Conservation (phyloP, 2,797 vertebrate genomes). For the Coranthus polyacanthus region DNA sequence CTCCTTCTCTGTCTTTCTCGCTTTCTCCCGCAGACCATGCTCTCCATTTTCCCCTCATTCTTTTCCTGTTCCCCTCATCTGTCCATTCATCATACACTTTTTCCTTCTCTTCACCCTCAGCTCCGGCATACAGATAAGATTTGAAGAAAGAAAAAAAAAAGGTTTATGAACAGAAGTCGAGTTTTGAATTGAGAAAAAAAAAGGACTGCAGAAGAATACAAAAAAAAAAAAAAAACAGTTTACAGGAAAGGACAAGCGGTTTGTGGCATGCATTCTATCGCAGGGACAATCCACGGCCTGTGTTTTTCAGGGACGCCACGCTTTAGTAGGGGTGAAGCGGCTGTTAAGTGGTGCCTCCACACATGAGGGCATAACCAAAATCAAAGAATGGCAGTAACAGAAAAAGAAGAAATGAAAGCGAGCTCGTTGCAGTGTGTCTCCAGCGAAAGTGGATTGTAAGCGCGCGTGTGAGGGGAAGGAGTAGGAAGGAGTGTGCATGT, state of each 20-base stretch:
- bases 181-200: constrained; percentile 36
- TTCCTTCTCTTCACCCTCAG: constrained; percentile 43
- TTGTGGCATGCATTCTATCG: constrained; percentile 71
- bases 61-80: constrained; percentile 69
- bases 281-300: constrained; percentile 74
- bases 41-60: constrained; percentile 74
- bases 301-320: constrained; percentile 64
- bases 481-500: constrained; percentile 77
- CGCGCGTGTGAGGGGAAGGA: constrained; percentile 75
- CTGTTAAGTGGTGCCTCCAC: constrained; percentile 49
- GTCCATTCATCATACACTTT: constrained; percentile 66
- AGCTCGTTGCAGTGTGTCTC: constrained; percentile 72
- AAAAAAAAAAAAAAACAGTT: no score
- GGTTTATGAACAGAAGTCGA: constrained; percentile 30
- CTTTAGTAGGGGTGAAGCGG: constrained; percentile 49
- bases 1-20: constrained; percentile 62
- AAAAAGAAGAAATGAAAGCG: constrained; percentile 56
- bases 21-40: constrained; percentile 72
- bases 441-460: constrained; percentile 78
- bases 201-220: constrained; percentile 44
- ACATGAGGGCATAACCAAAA: constrained; percentile 57
- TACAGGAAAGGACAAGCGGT: constrained; percentile 63
- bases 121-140: constrained; percentile 31
- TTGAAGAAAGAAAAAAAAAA: constrained; percentile 28
- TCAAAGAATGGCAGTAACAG: constrained; percentile 53